Evolutionary conservation across 2,797 vertebrate genomes (phyloP).

Genomic region (Semotilus atromaculatus): DNA sequence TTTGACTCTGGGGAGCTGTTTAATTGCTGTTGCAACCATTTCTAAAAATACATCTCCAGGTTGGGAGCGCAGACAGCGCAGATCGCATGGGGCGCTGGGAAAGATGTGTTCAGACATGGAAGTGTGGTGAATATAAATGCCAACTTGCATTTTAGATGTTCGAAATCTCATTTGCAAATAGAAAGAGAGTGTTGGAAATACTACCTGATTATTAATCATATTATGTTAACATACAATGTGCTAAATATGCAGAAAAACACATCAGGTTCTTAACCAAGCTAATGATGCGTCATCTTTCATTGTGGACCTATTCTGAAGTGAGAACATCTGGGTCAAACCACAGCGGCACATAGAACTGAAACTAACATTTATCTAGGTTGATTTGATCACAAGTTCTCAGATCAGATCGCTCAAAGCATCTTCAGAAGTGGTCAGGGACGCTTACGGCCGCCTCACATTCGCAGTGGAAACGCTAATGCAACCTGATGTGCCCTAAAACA

Average conservation of each 20-base stretch:
- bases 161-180: background rate
- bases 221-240: background rate
- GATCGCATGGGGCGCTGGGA: background rate
- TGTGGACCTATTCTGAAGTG: background rate
- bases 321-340: constrained; percentile 21
- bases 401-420: background rate
- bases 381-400: constrained; percentile 11
- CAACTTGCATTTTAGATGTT: background rate
- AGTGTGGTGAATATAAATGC: background rate
- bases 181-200: no score
- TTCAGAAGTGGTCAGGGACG: background rate
- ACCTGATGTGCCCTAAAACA: constrained; percentile 14
- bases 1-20: constrained; percentile 33
- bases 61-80: constrained; percentile 2
- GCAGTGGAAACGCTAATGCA: background rate
- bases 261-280: background rate
- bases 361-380: background rate
- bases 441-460: background rate
- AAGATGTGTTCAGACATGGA: background rate
- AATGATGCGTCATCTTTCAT: background rate
- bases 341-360: background rate
- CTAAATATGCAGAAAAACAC: background rate
- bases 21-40: constrained; percentile 53
- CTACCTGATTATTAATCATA: background rate
- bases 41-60: constrained; percentile 54